Conservation (phyloP, 2,113 vertebrate genomes). For the Lophochroa leadbeateri region DNA sequence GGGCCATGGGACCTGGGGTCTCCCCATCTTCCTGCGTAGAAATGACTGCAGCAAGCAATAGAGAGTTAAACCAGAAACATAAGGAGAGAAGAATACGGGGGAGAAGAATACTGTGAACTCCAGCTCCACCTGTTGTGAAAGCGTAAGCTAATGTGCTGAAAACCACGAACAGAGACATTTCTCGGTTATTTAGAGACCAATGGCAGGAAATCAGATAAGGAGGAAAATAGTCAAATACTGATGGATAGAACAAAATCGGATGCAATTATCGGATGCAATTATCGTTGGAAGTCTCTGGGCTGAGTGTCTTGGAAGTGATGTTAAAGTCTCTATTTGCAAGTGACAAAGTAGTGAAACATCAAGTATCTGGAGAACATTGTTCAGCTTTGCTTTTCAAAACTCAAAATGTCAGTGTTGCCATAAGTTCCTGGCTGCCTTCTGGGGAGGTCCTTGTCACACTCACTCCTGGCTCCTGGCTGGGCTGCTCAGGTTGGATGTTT, state of each 20-base stretch:
- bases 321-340: background rate
- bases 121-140: background rate
- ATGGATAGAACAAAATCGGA: background rate
- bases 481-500: background rate
- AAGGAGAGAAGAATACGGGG: background rate
- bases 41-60: background rate
- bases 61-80: accelerated
- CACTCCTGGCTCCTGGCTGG: background rate
- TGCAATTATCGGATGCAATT: accelerated
- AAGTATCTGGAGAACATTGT: background rate
- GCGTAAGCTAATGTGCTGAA: background rate
- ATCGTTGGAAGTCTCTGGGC: background rate
- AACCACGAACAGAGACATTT: background rate
- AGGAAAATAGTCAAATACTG: background rate
- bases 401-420: background rate
- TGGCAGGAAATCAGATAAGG: background rate
- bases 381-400: background rate
- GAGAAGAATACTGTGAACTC: background rate
- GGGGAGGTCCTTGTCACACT: background rate
- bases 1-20: background rate
- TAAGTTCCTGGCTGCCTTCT: background rate
- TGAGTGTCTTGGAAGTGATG: background rate
- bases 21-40: background rate
- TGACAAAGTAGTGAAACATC: background rate
- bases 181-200: background rate